Evolutionary conservation across 2,113 vertebrate genomes (phyloP).

Genomic region (Prietella phreatophila): DNA sequence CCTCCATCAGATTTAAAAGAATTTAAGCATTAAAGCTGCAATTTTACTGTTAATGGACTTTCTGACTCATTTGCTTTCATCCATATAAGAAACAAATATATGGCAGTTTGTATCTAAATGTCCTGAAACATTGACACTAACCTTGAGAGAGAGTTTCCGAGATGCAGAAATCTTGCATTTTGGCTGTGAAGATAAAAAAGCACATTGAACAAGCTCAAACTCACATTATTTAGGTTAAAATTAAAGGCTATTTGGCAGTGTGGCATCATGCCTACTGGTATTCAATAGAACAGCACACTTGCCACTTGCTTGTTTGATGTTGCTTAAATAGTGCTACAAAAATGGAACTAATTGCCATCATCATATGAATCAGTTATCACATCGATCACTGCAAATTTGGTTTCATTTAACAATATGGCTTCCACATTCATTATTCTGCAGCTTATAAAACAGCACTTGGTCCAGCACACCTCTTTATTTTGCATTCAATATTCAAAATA

Average conservation of each 20-base stretch:
- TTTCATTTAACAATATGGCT: not conserved
- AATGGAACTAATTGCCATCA: not conserved
- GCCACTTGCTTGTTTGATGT: not conserved
- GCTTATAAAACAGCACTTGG: not conserved
- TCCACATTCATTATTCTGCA: not conserved
- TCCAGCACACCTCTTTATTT: not conserved
- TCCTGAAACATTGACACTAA: constrained; percentile 46
- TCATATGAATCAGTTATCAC: not conserved
- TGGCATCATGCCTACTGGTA: not conserved
- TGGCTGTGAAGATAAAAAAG: constrained; percentile 67
- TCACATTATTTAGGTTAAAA: not conserved
- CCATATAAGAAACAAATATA: not conserved
- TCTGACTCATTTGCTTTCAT: not conserved
- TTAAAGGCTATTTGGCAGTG: not conserved
- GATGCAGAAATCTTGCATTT: constrained; percentile 89
- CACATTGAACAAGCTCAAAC: not conserved
- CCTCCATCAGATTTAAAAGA: not conserved
- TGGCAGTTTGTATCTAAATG: not conserved
- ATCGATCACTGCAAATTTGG: not conserved
- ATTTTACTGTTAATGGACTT: not conserved
- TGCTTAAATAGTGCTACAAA: not conserved
- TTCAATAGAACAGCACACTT: not conserved
- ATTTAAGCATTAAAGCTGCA: not conserved
- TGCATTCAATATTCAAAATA: not conserved
- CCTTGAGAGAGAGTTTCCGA: constrained; percentile 86